Percentiles rank a stretch among this genome's conserved stretches.
These are phyloP conservation scores for Beroe forskalii DNA, from an alignment of 37 sponge, comb jelly and placozoan species.

Conservation along the genomic window DNA sequence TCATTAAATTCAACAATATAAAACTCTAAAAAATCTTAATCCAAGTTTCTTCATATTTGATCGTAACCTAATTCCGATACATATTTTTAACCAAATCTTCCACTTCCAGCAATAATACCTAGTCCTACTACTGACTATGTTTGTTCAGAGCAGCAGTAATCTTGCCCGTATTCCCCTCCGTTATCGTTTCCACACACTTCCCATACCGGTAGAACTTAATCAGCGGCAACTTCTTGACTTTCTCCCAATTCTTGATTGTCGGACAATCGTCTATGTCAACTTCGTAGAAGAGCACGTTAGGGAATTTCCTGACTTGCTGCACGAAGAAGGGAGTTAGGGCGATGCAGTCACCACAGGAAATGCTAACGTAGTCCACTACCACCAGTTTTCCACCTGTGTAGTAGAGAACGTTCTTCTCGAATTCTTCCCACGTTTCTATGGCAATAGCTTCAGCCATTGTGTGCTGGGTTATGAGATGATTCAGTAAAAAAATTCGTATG, in stretches of 20 bases:
- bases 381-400: conserved; percentile 19
- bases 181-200: not conserved
- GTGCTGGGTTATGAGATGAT: too few relatives aligned
- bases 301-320: not conserved
- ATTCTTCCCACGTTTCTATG: conserved; percentile 43
- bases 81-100: too few relatives aligned
- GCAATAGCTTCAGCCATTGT: not conserved
- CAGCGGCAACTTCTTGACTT: conserved; percentile 39
- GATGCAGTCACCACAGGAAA: conserved; percentile 10
- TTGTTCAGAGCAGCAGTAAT: conserved; percentile 33
- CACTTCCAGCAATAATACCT: too few relatives aligned
- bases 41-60: too few relatives aligned
- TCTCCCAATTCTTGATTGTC: conserved; percentile 28
- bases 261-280: conserved; percentile 26
- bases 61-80: too few relatives aligned
- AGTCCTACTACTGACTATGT: not conserved
- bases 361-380: conserved; percentile 2
- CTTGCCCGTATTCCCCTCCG: not conserved
- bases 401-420: conserved; percentile 43
- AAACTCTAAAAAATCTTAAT: too few relatives aligned
- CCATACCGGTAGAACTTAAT: conserved; percentile 31
- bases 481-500: too few relatives aligned
- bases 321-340: conserved; percentile 22
- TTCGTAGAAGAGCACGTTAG: conserved; percentile 10
- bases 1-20: too few relatives aligned